Evolutionary conservation across 2,113 vertebrate genomes (phyloP).

Genomic region (Sturnus vulgaris): DNA sequence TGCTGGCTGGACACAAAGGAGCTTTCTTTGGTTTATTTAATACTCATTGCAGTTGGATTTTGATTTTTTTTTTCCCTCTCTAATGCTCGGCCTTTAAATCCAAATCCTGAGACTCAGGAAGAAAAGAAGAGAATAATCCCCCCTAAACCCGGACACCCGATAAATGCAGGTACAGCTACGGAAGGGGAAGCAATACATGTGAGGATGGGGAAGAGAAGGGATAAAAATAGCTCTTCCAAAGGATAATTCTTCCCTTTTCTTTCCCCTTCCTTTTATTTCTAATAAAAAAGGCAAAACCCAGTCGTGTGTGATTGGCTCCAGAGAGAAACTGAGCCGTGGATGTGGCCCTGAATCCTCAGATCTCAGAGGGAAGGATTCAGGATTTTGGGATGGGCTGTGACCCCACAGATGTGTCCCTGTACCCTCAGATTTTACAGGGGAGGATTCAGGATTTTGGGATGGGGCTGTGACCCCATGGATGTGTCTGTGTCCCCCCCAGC

Average conservation of each 20-base stretch:
- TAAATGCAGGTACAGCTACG: slow-evolving; percentile 38
- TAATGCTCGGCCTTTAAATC: background rate
- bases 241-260: background rate
- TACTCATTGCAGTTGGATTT: background rate
- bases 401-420: accelerated
- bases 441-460: background rate
- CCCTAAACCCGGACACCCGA: slow-evolving; percentile 36
- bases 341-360: background rate
- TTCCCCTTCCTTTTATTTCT: background rate
- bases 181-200: background rate
- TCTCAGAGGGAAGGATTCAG: background rate
- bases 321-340: background rate
- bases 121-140: background rate
- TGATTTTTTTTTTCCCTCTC: background rate
- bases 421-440: background rate
- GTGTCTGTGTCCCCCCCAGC: too few species aligned
- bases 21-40: background rate
- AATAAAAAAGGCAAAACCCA: background rate
- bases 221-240: background rate
- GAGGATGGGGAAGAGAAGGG: background rate
- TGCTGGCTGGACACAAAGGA: background rate
- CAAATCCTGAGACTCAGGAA: slow-evolving; percentile 21
- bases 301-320: background rate
- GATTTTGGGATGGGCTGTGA: background rate
- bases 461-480: background rate